These are phyloP conservation scores for Scopus umbretta DNA, from an alignment of 2,113 vertebrate genomes.

Conservation along the genomic window DNA sequence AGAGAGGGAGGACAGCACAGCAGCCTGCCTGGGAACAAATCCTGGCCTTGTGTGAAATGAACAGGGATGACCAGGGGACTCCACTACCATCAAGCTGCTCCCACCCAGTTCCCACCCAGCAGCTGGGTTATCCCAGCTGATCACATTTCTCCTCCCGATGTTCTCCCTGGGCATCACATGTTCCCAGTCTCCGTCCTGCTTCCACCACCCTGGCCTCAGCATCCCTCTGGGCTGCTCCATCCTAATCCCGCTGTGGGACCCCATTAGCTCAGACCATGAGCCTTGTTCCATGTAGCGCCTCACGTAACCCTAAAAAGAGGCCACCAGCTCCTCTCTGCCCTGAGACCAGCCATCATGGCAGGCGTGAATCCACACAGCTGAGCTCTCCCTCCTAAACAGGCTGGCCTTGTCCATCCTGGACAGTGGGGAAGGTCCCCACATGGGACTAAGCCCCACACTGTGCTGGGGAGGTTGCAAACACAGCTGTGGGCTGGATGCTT, in stretches of 20 bases:
- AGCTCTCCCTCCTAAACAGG: not conserved
- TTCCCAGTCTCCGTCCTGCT: not conserved
- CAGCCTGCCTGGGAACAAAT: not conserved
- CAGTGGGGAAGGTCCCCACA: fast-evolving
- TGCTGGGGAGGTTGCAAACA: fast-evolving
- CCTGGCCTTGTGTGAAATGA: fast-evolving
- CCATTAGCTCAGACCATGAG: fast-evolving
- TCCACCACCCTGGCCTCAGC: not conserved
- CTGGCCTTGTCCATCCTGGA: fast-evolving
- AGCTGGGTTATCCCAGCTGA: not conserved
- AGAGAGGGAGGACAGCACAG: not conserved
- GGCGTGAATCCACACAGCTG: fast-evolving
- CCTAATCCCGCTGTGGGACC: fast-evolving
- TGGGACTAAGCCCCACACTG: not conserved
- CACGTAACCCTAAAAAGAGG: not conserved
- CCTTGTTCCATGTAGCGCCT: fast-evolving
- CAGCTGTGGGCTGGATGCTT: fast-evolving
- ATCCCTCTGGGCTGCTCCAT: not conserved
- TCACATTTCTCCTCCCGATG: not conserved
- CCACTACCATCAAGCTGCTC: not conserved
- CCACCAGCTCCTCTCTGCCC: not conserved
- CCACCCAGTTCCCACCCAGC: not conserved
- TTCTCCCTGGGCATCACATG: fast-evolving
- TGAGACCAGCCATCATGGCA: not conserved
- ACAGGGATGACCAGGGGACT: fast-evolving